Conservation (phyloP, 2,113 vertebrate species). For the Gobius niger region DNA sequence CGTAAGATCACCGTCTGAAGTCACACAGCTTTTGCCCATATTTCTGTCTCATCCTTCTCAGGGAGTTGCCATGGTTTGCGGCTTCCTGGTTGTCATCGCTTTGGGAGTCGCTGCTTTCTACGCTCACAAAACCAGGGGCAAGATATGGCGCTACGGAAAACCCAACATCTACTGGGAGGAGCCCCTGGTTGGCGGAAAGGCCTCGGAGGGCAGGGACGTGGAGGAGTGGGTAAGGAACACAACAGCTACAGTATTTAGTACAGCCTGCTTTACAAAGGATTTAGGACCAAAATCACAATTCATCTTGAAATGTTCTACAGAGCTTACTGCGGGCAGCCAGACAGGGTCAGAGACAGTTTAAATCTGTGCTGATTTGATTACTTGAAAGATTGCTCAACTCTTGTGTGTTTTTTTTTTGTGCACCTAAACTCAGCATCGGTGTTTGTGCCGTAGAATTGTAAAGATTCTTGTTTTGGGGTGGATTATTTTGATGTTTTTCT, state of each 20-base stretch:
- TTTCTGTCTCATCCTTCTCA: slow-evolving; percentile 53
- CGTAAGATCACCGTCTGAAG: background rate
- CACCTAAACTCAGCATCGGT: background rate
- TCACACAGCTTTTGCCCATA: background rate
- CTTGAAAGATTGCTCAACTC: slow-evolving; percentile 29
- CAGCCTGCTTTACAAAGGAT: slow-evolving; percentile 38
- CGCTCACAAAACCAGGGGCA: slow-evolving; percentile 81
- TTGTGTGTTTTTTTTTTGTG: slow-evolving; percentile 1
- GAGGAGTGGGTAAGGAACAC: slow-evolving; percentile 87
- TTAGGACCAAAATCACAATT: slow-evolving; percentile 34
- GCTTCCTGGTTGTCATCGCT: slow-evolving; percentile 83
- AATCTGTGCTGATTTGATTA: slow-evolving; percentile 53
- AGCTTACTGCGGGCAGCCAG: slow-evolving; percentile 23
- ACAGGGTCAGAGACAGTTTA: slow-evolving; percentile 34
- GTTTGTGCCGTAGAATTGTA: background rate
- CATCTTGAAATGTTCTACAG: slow-evolving; percentile 33
- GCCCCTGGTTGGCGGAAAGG: slow-evolving; percentile 59
- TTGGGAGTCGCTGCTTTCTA: slow-evolving; percentile 82
- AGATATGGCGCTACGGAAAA: slow-evolving; percentile 86
- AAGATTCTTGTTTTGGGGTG: background rate
- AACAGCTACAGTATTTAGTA: slow-evolving; percentile 21
- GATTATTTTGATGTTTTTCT: background rate
- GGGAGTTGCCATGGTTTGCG: slow-evolving; percentile 87
- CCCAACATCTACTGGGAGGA: slow-evolving; percentile 85
- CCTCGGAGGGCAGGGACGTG: slow-evolving; percentile 83